Evolutionary conservation across 2,888 invertebrate genomes (phyloP).

Genomic region (Sphaerophoria taeniata): DNA sequence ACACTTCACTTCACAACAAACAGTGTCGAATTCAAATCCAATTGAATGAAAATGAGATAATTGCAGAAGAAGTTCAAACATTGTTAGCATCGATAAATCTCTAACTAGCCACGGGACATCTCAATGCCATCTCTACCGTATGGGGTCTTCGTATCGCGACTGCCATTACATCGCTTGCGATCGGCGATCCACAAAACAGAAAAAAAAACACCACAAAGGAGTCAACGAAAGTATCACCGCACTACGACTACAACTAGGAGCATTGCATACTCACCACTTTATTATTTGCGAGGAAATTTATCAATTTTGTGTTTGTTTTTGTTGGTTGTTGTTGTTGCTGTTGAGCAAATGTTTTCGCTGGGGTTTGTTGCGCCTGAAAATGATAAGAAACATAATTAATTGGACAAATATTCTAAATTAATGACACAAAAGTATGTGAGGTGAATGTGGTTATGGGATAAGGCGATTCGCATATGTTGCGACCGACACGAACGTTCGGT

Average conservation of each 20-base stretch:
- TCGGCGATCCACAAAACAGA: background rate
- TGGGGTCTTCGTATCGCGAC: background rate
- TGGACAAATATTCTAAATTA: conserved; percentile 72
- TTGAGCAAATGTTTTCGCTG: conserved; percentile 22
- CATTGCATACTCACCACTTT: conserved; percentile 45
- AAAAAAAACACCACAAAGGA: conserved; percentile 6
- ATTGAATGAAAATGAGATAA: conserved; percentile 58
- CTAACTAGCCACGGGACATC: conserved; percentile 52
- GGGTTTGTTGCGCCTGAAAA: conserved; percentile 55
- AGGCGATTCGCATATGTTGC: conserved; percentile 12
- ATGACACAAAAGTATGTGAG: conserved; percentile 56
- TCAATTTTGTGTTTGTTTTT: conserved; percentile 18
- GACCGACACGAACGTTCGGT: background rate
- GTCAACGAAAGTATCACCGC: conserved; percentile 42
- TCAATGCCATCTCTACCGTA: conserved; percentile 58
- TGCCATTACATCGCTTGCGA: background rate
- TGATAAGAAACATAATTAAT: conserved; percentile 72
- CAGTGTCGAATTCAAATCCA: conserved; percentile 1
- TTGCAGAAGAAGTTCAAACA: conserved; percentile 51
- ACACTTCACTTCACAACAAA: background rate
- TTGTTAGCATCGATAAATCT: conserved; percentile 58
- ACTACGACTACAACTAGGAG: background rate
- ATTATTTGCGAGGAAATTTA: conserved; percentile 63
- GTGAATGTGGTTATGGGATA: conserved; percentile 13
- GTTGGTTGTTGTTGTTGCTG: conserved; percentile 23